phyloP scores from a whole-genome alignment of 1,140 invertebrate genomes.

The Procambarus virginalis region DNA sequence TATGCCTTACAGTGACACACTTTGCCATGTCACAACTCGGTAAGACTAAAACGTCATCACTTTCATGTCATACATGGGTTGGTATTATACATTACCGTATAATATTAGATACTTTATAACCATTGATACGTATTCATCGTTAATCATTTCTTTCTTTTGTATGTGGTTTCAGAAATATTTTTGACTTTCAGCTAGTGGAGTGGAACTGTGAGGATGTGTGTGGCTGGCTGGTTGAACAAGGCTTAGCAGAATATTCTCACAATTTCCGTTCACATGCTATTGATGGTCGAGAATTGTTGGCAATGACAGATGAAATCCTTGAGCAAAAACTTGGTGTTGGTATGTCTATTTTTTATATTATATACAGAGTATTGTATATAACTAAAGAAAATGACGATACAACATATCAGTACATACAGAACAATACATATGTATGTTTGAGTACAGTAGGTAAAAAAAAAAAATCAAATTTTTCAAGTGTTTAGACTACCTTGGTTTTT shows the following conservation, averaged over 20 bases:
- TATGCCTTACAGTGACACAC: no score
- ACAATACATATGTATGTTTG: no score
- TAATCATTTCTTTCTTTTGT: not conserved
- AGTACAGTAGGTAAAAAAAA: no score
- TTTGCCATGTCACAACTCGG: no score
- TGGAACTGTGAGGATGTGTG: slow-evolving; percentile 80
- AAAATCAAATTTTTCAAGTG: no score
- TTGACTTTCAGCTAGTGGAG: slow-evolving; percentile 70
- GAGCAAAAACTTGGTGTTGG: slow-evolving; percentile 77
- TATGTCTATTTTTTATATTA: slow-evolving; percentile 71
- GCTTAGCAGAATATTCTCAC: slow-evolving; percentile 76
- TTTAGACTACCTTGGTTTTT: no score
- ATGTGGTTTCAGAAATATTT: not conserved
- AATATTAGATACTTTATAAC: no score
- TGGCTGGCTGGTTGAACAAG: slow-evolving; percentile 80
- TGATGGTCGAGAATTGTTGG: slow-evolving; percentile 79
- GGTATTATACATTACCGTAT: no score
- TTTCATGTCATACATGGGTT: no score
- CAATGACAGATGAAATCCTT: slow-evolving; percentile 77
- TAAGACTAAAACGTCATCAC: no score
- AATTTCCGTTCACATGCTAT: slow-evolving; percentile 76
- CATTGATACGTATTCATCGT: not conserved
- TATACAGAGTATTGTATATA: not conserved
- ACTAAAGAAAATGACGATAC: no score
- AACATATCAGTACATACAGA: no score